Percentiles rank a stretch among this genome's conserved stretches.
Conservation (phyloP, 2,113 vertebrate genomes). For the Myiopsitta monachus region DNA sequence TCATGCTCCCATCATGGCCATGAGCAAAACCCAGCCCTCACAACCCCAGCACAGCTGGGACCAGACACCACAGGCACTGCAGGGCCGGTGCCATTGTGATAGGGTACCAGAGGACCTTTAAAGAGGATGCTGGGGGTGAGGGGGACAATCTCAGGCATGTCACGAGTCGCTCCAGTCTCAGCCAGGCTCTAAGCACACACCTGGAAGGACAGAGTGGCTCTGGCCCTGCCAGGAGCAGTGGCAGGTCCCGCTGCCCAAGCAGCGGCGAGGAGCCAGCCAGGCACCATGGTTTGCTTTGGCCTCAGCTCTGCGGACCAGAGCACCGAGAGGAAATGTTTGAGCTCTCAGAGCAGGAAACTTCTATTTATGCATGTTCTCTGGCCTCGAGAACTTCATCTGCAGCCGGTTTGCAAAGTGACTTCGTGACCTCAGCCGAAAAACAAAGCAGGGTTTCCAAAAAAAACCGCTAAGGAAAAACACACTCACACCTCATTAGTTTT, state of each 20-base stretch:
- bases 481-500: conserved; percentile 52
- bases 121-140: background rate
- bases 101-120: background rate
- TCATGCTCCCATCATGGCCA: rapidly evolving
- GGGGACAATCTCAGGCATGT: background rate
- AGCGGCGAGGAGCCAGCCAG: background rate
- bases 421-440: conserved; percentile 58
- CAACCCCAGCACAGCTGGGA: background rate
- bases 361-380: conserved; percentile 60
- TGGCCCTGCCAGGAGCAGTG: background rate
- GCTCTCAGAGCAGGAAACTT: conserved; percentile 60
- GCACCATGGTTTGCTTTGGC: conserved; percentile 40
- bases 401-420: conserved; percentile 48
- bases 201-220: background rate
- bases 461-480: background rate
- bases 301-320: background rate
- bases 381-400: conserved; percentile 64
- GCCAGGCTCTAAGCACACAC: background rate
- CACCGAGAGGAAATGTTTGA: conserved; percentile 55
- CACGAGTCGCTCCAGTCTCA: background rate
- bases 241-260: background rate
- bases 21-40: background rate
- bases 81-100: background rate
- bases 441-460: conserved; percentile 62
- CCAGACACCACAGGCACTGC: background rate